phyloP scores from a whole-genome alignment of 2,797 vertebrate species.

The Mormyrus hasselquistii region DNA sequence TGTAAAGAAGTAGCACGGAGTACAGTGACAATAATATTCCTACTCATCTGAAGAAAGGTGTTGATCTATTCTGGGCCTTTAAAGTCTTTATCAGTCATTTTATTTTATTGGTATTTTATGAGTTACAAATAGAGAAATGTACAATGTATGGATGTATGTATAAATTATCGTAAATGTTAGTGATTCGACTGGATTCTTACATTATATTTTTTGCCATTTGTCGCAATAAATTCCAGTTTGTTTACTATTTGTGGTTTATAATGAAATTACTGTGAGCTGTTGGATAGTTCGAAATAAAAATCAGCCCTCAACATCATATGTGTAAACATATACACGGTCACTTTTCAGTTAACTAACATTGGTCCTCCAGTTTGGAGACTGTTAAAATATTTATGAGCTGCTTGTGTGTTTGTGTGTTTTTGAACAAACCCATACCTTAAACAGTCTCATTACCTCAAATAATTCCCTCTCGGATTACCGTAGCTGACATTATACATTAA shows the following conservation, averaged over 20 bases:
- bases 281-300: not conserved
- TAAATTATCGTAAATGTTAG: not conserved
- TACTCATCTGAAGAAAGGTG: not conserved
- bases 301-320: not conserved
- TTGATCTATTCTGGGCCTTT: not conserved
- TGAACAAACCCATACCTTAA: not conserved
- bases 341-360: not conserved
- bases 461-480: conserved; percentile 13
- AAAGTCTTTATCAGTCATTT: not conserved
- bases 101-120: not conserved
- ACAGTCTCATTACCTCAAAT: not conserved
- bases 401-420: not conserved
- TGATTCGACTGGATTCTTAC: not conserved
- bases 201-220: not conserved
- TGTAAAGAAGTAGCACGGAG: not conserved
- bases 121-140: not conserved
- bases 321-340: not conserved
- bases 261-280: not conserved
- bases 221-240: not conserved
- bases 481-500: not conserved
- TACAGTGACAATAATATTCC: not conserved
- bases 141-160: not conserved
- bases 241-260: not conserved
- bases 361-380: not conserved
- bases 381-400: not conserved